Evolutionary conservation across 2,888 invertebrate species (phyloP), one percentile per base, ranked within the genome.

Genomic region (Cartodere bifasciata): DNA sequence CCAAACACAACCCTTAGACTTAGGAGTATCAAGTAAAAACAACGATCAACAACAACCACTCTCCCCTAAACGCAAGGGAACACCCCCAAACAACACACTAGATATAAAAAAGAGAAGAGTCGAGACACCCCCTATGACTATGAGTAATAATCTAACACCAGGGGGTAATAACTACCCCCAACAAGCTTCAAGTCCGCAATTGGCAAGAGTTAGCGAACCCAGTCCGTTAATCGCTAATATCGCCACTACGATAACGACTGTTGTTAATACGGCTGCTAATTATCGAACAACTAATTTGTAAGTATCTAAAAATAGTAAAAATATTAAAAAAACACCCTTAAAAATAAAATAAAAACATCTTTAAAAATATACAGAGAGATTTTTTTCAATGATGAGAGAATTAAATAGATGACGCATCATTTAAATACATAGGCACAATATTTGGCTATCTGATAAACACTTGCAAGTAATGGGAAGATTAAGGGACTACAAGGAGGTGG

Each of bases 1-100:
- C 39, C 83, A 84, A 58, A 79, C 79, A 34, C 82, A 83, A 50
- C 84, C 84, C 7, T 63, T 84, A 16, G 83, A 84, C 55, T 68
- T 84, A 32, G 83, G 83, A 20, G 70, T 80, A 16, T 58, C 68
- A 29, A 67, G 70, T 25, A 68, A 65, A 35, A 56, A 55, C 35
- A 49, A 52, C 28, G 53, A 54, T 32, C 41, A 45, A 11, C 43
- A 47, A 7, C 37, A 42, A 4, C 38, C 46, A 2, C 39, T 45
- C 24, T 70, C 79, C 25, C 78, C 80, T 1, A 73, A 79, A 47
- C 62, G 79, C 28, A 75, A 79, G 46, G 60, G 62, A 4, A 58
- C 60, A n/a, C 29, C 34, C 2, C 29, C 34, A 4, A n/a, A n/a
- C n/a, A n/a, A n/a, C n/a, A n/a, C n/a, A n/a, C 5, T 17, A 4